phyloP scores from a whole-genome alignment of 53 echinoderm and acorn worm genomes.

The Apostichopus leukothele region DNA sequence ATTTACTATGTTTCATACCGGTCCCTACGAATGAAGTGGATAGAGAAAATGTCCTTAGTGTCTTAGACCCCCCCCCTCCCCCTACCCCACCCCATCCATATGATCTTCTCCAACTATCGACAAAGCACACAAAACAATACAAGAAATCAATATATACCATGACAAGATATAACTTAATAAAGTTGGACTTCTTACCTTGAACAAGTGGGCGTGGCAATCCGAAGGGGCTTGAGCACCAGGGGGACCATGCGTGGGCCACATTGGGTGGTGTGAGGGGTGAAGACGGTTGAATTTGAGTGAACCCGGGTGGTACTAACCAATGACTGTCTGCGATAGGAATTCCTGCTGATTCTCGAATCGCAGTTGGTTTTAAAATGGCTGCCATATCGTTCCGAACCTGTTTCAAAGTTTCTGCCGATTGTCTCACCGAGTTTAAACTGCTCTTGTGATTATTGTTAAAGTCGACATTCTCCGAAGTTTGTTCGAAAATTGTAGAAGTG shows the following conservation, averaged over 20 bases:
- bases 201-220: constrained; percentile 32
- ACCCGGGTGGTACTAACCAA: constrained; percentile 17
- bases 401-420: constrained; percentile 12
- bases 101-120: too few species aligned
- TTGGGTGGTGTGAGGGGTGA: constrained; percentile 50
- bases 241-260: constrained; percentile 56
- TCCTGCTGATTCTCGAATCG: constrained; percentile 8
- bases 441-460: constrained; percentile 18
- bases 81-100: too few species aligned
- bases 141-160: too few species aligned
- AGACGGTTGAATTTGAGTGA: constrained; percentile 12
- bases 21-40: too few species aligned
- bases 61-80: too few species aligned
- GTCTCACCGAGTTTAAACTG: not conserved
- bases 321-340: not conserved
- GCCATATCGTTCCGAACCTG: constrained; percentile 12
- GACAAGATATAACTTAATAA: too few species aligned
- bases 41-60: too few species aligned
- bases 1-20: too few species aligned
- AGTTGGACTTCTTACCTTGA: constrained; percentile 23
- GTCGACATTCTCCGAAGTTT: not conserved
- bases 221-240: constrained; percentile 51
- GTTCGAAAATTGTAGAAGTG: not conserved
- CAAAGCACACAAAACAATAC: too few species aligned
- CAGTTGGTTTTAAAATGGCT: constrained; percentile 16